These are phyloP conservation scores for Triplophysa dalaica DNA, from an alignment of 2,113 vertebrate genomes.

Conservation along the genomic window DNA sequence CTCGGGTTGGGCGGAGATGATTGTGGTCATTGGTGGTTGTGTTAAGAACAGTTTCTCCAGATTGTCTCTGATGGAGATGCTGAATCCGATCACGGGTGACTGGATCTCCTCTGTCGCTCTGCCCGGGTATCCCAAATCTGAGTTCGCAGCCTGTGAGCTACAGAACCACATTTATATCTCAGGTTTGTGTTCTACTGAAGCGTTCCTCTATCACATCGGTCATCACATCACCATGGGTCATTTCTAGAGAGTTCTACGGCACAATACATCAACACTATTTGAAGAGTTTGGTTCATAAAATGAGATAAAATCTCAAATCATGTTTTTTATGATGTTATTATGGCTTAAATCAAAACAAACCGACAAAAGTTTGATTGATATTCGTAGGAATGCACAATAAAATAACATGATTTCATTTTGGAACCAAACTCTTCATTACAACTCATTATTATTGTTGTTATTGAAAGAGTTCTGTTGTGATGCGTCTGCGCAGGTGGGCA, in stretches of 20 bases:
- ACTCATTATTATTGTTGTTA: no score
- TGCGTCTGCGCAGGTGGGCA: slow-evolving; percentile 71
- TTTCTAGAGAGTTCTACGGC: not conserved
- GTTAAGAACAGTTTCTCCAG: slow-evolving; percentile 74
- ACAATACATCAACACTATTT: no score
- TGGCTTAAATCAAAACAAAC: no score
- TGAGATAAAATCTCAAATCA: no score
- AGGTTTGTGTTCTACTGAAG: slow-evolving; percentile 55
- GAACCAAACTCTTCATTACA: no score
- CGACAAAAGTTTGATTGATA: no score
- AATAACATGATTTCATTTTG: no score
- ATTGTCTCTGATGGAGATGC: slow-evolving; percentile 72
- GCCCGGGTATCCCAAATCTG: slow-evolving; percentile 77
- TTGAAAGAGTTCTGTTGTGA: not conserved
- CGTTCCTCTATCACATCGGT: not conserved
- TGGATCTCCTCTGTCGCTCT: slow-evolving; percentile 74
- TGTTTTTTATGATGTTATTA: no score
- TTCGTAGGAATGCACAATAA: no score
- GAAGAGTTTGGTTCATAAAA: no score
- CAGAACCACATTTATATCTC: slow-evolving; percentile 82
- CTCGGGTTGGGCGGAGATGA: slow-evolving; percentile 75
- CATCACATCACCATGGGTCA: not conserved
- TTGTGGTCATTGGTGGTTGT: slow-evolving; percentile 78
- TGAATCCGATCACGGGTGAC: slow-evolving; percentile 68
- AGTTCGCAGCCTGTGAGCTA: slow-evolving; percentile 77